Conservation (phyloP, 1,140 invertebrate genomes). For the Heliconius hermathena region DNA sequence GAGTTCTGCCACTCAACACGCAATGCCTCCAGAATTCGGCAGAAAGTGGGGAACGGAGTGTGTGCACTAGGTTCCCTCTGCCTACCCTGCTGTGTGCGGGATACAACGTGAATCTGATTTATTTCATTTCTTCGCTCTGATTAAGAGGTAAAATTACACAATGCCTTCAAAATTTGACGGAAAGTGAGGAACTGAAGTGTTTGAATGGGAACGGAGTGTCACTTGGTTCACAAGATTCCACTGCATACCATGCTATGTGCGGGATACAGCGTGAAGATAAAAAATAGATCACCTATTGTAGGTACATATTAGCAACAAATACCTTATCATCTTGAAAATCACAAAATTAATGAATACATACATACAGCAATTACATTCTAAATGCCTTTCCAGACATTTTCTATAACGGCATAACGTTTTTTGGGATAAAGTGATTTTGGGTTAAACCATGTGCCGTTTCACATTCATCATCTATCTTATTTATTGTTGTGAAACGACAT, state of each 20-base stretch:
- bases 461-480: slow-evolving; percentile 44
- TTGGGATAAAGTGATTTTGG: slow-evolving; percentile 49
- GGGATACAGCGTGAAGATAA: background rate
- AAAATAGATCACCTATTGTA: background rate
- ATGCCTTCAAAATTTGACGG: background rate
- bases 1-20: too few relatives aligned
- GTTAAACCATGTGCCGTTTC: slow-evolving; percentile 47
- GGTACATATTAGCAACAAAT: too few relatives aligned
- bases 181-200: background rate
- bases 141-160: background rate
- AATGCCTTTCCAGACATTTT: slow-evolving; percentile 31
- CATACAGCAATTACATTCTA: background rate
- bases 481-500: slow-evolving; percentile 35
- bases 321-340: too few relatives aligned
- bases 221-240: background rate
- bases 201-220: background rate
- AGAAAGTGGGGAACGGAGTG: too few relatives aligned
- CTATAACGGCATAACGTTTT: slow-evolving; percentile 37
- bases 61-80: too few relatives aligned
- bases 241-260: background rate
- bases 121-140: background rate
- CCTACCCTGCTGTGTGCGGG: too few relatives aligned
- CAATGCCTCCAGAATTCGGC: too few relatives aligned
- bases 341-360: background rate
- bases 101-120: too few relatives aligned